Evolutionary conservation across 2,888 invertebrate genomes (phyloP).

Genomic region (Villa cingulata): DNA sequence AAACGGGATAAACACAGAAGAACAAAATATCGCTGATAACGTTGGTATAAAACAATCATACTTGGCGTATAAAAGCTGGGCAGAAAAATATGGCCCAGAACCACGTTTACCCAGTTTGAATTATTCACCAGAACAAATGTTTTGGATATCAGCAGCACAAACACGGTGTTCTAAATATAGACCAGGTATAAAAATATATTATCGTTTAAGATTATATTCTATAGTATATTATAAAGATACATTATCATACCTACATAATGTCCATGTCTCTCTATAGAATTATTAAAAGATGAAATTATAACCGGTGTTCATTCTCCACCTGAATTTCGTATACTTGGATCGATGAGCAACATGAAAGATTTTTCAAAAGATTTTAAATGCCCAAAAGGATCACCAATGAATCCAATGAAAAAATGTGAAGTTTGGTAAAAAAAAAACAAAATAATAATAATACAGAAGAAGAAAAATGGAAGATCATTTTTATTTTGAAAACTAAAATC

Average conservation of each 20-base stretch:
- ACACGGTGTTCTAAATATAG: constrained; percentile 78
- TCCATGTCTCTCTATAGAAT: constrained; percentile 37
- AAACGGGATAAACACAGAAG: constrained; percentile 83
- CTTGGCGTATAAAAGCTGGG: constrained; percentile 66
- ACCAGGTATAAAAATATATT: constrained; percentile 33
- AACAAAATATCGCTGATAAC: constrained; percentile 91
- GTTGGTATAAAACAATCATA: constrained; percentile 88
- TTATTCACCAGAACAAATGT: constrained; percentile 56
- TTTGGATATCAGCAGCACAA: constrained; percentile 75
- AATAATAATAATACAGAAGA: too few relatives aligned
- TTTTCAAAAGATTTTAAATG: too few relatives aligned
- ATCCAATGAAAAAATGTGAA: too few relatives aligned
- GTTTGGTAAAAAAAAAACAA: too few relatives aligned
- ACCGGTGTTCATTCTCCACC: constrained; percentile 67
- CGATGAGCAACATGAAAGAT: constrained; percentile 72
- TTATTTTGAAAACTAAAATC: too few relatives aligned
- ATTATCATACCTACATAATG: neutral
- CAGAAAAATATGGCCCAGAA: constrained; percentile 50
- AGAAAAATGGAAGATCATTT: too few relatives aligned
- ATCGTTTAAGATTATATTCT: neutral
- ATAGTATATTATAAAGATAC: too few relatives aligned
- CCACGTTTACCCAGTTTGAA: constrained; percentile 56
- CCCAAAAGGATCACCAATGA: too few relatives aligned
- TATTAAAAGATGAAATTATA: constrained; percentile 63
- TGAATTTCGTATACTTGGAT: constrained; percentile 77